Evolutionary conservation across 2,797 vertebrate genomes (phyloP).

Genomic region (Scolopax rusticola): DNA sequence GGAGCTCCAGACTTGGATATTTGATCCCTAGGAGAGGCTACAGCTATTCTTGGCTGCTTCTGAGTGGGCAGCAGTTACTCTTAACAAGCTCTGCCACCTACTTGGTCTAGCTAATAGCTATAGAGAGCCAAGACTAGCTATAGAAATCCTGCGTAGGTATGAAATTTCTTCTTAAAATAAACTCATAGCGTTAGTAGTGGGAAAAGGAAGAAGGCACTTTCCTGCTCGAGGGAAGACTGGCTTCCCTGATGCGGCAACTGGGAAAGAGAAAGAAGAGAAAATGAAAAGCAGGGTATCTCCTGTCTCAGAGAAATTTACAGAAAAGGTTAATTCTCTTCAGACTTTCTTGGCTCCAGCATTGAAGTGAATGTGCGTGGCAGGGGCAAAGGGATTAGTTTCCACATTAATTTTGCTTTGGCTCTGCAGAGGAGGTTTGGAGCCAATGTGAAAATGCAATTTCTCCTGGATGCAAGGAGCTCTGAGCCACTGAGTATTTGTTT

Average conservation of each 20-base stretch:
- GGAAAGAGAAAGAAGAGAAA: neutral
- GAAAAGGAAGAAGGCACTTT: neutral
- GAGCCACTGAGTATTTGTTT: conserved; percentile 52
- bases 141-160: neutral
- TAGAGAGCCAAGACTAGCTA: conserved; percentile 1
- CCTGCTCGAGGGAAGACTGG: neutral
- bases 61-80: conserved; percentile 49
- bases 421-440: conserved; percentile 39
- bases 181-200: neutral
- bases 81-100: conserved; percentile 12
- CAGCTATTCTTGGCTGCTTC: conserved; percentile 36
- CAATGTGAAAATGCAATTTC: conserved; percentile 61
- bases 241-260: neutral
- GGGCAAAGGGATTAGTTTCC: conserved; percentile 63
- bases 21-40: neutral
- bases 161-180: conserved; percentile 52
- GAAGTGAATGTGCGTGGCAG: conserved; percentile 22
- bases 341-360: conserved; percentile 14
- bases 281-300: neutral
- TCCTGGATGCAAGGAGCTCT: conserved; percentile 30
- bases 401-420: conserved; percentile 62
- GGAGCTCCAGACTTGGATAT: neutral
- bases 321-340: conserved; percentile 44
- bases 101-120: conserved; percentile 18
- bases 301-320: neutral